Evolutionary conservation across 2,113 vertebrate species (phyloP).

Genomic region (Passer montanus): DNA sequence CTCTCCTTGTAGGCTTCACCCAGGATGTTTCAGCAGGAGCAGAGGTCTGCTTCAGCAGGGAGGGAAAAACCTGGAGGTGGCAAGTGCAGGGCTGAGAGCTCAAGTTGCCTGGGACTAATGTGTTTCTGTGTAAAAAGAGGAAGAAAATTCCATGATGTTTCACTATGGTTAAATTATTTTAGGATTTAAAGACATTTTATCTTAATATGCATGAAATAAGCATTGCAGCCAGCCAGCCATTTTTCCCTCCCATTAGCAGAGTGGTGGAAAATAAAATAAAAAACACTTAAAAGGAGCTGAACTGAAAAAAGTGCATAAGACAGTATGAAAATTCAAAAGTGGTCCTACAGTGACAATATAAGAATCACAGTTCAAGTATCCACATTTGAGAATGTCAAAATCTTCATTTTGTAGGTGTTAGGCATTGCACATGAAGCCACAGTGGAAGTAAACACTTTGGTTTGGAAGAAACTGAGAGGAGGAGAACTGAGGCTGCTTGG

Average conservation of each 20-base stretch:
- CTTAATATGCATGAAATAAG: not conserved
- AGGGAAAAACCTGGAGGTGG: not conserved
- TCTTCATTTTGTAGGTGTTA: not conserved
- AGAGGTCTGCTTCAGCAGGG: not conserved
- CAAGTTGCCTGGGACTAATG: not conserved
- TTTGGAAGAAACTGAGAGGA: not conserved
- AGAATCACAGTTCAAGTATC: not conserved
- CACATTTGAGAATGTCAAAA: not conserved
- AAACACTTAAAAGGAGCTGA: not conserved
- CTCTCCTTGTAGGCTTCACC: not conserved
- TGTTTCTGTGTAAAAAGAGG: not conserved
- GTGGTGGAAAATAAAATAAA: not conserved
- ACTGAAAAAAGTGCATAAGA: not conserved
- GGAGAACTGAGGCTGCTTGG: fast-evolving
- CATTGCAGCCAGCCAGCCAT: not conserved
- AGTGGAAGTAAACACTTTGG: not conserved
- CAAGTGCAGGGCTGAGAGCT: not conserved
- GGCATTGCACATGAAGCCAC: fast-evolving
- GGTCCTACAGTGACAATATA: no score
- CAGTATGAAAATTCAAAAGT: not conserved
- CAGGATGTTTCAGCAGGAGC: not conserved
- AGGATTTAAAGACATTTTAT: not conserved
- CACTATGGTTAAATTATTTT: not conserved
- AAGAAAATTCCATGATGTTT: not conserved
- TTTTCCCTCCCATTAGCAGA: not conserved